These are phyloP conservation scores for Aplysina aerophoba DNA, from an alignment of 37 sponge, comb jelly and placozoan genomes.

Conservation along the genomic window DNA sequence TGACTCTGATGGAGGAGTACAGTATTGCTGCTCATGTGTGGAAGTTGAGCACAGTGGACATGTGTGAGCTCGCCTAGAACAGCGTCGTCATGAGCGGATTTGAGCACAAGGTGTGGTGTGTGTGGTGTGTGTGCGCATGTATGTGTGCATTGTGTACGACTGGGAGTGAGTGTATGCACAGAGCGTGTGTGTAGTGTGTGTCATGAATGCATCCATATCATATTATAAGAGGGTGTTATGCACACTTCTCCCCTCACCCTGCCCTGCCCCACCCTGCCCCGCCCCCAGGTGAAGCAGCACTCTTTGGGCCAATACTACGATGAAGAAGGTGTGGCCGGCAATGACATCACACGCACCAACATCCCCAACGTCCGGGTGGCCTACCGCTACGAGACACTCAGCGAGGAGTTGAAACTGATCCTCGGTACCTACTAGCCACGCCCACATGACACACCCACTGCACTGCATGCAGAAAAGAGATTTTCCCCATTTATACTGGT, in stretches of 20 bases:
- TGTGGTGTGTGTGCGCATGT: no score
- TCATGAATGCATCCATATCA: no score
- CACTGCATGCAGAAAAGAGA: neutral
- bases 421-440: constrained; percentile 6
- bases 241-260: constrained; percentile 36
- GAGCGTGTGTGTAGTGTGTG: no score
- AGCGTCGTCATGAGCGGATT: constrained; percentile 90
- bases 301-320: constrained; percentile 84
- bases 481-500: neutral
- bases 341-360: constrained; percentile 87
- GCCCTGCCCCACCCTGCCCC: neutral
- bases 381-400: constrained; percentile 91
- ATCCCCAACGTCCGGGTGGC: constrained; percentile 91
- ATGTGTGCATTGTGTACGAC: no score
- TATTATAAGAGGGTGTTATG: no score
- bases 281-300: constrained; percentile 83
- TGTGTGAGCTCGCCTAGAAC: constrained; percentile 96
- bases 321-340: constrained; percentile 82
- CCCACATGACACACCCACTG: neutral
- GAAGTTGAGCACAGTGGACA: constrained; percentile 90
- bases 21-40: constrained; percentile 97
- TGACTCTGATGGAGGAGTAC: constrained; percentile 92
- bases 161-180: no score
- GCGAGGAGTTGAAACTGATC: constrained; percentile 79
- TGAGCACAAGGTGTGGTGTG: constrained; percentile 56